A percentile compares a stretch with the other conserved stretches of the same genome.
These are phyloP conservation scores for Micronycteris hirsuta DNA, from an alignment of 2,113 vertebrate genomes.

Conservation along the genomic window DNA sequence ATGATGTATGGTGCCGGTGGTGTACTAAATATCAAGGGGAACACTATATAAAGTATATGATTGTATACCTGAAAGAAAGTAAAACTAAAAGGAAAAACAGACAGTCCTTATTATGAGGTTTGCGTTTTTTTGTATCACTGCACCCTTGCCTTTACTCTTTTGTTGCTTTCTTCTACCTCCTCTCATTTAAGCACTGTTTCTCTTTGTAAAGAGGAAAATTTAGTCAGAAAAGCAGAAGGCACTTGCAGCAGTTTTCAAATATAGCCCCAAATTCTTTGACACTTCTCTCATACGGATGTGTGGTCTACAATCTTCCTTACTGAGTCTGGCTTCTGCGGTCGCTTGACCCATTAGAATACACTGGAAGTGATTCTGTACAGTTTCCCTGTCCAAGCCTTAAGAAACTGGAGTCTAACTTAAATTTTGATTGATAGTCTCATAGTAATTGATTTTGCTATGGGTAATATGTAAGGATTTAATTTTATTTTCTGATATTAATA, in stretches of 20 bases:
- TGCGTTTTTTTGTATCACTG: not conserved
- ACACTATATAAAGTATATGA: not conserved
- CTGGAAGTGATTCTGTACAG: not conserved
- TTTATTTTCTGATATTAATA: not conserved
- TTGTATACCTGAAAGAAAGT: not conserved
- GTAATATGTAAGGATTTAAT: not conserved
- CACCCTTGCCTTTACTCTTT: not conserved
- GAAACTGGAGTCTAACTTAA: not conserved
- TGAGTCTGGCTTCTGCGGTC: not conserved
- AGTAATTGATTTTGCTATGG: not conserved
- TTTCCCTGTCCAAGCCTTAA: not conserved
- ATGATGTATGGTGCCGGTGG: not conserved
- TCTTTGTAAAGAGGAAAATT: not conserved
- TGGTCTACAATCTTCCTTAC: not conserved
- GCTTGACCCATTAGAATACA: not conserved
- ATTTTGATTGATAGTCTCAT: not conserved
- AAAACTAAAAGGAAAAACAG: not conserved
- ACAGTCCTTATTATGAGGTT: not conserved
- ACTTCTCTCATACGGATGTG: not conserved
- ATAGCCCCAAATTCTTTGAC: not conserved
- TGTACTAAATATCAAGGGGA: not conserved
- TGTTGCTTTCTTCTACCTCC: not conserved
- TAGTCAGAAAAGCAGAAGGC: not conserved
- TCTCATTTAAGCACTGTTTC: not conserved
- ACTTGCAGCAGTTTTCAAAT: not conserved